Evolutionary conservation across 2,888 invertebrate genomes (phyloP).

Genomic region (Habrosyne pyritoides): DNA sequence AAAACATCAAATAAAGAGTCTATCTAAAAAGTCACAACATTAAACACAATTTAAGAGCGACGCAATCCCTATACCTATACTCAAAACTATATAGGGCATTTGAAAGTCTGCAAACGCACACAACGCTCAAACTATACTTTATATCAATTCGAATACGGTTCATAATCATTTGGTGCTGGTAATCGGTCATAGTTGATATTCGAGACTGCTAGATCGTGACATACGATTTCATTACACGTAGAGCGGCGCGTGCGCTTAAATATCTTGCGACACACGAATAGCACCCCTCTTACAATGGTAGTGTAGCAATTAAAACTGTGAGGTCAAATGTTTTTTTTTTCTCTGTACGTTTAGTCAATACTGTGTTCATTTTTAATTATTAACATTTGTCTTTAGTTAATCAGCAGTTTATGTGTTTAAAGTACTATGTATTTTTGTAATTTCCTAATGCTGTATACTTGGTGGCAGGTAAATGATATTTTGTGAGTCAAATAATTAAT

Average conservation of each 20-base stretch:
- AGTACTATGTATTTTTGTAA: too few species aligned
- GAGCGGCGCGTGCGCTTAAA: constrained; percentile 54
- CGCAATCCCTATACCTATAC: constrained; percentile 33
- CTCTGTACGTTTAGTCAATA: constrained; percentile 17
- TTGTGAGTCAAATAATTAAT: too few species aligned
- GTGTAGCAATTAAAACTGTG: constrained; percentile 24
- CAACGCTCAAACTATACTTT: constrained; percentile 7
- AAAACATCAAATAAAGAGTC: background rate
- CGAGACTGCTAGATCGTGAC: constrained; percentile 60
- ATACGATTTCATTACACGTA: constrained; percentile 61
- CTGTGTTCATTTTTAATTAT: too few species aligned
- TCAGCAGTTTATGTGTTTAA: too few species aligned
- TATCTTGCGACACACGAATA: constrained; percentile 40
- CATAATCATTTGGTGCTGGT: constrained; percentile 36
- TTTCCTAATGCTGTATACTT: too few species aligned
- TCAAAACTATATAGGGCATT: constrained; percentile 29
- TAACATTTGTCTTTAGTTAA: too few species aligned
- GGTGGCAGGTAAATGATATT: too few species aligned
- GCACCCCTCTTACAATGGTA: constrained; percentile 34
- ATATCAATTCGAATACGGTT: constrained; percentile 12
- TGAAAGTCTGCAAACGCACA: background rate
- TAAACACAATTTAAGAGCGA: constrained; percentile 29
- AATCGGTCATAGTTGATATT: constrained; percentile 15
- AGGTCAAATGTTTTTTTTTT: constrained; percentile 17
- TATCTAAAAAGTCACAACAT: constrained; percentile 16